phyloP scores from a whole-genome alignment of 2,888 invertebrate species.

The Microctonus aethiopoides region DNA sequence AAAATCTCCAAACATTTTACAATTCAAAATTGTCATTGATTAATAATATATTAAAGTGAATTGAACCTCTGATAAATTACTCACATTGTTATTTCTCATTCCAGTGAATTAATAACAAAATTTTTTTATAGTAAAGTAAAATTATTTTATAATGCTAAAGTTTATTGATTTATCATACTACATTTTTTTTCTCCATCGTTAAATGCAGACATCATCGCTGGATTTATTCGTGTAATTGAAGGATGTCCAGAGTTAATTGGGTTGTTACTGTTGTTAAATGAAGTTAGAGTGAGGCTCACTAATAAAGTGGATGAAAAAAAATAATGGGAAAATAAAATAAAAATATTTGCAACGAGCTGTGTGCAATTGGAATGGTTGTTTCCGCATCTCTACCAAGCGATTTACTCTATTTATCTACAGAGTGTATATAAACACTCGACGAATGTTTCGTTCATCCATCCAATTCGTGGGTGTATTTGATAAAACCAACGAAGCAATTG shows the following conservation, averaged over 20 bases:
- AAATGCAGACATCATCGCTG: not conserved
- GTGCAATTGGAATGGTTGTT: constrained; percentile 15
- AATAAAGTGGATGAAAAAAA: not conserved
- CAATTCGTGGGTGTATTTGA: constrained; percentile 1
- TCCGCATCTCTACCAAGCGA: not conserved
- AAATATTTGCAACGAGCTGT: not conserved
- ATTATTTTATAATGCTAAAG: no score
- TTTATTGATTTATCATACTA: not conserved
- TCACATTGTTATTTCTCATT: no score
- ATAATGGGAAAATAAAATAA: not conserved
- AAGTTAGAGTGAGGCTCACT: not conserved
- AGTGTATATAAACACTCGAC: not conserved
- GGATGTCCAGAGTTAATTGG: not conserved
- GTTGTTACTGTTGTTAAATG: constrained; percentile 2
- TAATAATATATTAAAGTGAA: no score
- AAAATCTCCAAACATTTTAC: no score
- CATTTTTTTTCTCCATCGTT: not conserved
- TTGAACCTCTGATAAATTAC: no score
- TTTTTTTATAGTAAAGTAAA: no score
- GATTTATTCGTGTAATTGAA: not conserved
- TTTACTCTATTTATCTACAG: not conserved
- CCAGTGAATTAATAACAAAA: no score
- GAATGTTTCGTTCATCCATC: not conserved
- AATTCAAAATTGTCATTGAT: no score
- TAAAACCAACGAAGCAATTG: not conserved